phyloP scores from a whole-genome alignment of 2,888 invertebrate species.

The Teleiodes luculella region DNA sequence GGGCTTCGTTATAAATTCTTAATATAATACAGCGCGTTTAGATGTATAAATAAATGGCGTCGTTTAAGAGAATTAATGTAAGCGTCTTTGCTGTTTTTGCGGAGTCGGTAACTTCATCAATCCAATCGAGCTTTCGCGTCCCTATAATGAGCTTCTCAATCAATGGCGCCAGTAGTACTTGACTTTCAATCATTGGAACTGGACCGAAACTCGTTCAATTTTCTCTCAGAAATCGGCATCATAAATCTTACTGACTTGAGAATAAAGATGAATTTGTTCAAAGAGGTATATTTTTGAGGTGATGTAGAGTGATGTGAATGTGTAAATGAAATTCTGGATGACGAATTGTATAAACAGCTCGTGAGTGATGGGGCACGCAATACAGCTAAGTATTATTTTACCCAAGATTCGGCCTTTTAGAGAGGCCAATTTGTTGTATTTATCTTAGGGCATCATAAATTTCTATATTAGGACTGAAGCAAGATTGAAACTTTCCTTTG shows the following conservation, averaged over 20 bases:
- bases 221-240: background rate
- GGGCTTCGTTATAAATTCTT: background rate
- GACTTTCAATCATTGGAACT: conserved; percentile 30
- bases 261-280: background rate
- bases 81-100: conserved; percentile 2
- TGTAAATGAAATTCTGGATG: conserved; percentile 21
- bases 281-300: background rate
- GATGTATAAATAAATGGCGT: background rate
- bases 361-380: conserved; percentile 15
- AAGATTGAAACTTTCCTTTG: no score
- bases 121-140: background rate
- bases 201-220: conserved; percentile 9
- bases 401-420: no score
- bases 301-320: background rate
- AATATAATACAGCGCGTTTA: background rate
- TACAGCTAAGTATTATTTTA: no score
- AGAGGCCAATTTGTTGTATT: no score
- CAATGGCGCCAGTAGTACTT: conserved; percentile 29
- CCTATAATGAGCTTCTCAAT: conserved; percentile 27
- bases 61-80: background rate
- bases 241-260: background rate
- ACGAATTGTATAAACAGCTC: conserved; percentile 22
- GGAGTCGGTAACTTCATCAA: conserved; percentile 4
- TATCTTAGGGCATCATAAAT: no score
- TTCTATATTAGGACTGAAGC: no score